Evolutionary conservation across 2,113 vertebrate species (phyloP).

Genomic region (Calonectris borealis): DNA sequence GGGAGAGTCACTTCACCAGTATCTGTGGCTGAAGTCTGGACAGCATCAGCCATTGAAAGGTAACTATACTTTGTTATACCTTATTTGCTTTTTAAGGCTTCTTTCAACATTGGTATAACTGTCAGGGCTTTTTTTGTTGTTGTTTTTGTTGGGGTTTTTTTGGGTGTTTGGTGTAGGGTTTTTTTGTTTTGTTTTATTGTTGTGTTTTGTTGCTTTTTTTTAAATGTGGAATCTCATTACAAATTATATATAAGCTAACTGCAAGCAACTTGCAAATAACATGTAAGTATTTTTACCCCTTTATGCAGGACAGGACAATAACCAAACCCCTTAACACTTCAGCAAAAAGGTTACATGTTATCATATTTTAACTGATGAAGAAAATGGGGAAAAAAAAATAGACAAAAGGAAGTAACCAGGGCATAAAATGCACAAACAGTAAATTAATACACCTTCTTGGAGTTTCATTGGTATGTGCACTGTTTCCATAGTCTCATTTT

Average conservation of each 20-base stretch:
- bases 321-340: neutral
- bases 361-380: neutral
- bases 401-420: neutral
- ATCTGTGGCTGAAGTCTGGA: neutral
- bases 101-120: neutral
- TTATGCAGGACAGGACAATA: neutral
- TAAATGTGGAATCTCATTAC: neutral
- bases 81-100: neutral
- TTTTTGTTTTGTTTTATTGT: neutral
- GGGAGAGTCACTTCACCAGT: neutral
- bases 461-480: neutral
- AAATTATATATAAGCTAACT: neutral
- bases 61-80: neutral
- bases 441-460: neutral
- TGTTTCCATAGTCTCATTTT: neutral
- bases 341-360: neutral
- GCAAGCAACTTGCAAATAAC: neutral
- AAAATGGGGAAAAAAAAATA: neutral
- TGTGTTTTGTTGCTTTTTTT: neutral
- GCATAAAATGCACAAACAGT: neutral
- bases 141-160: neutral
- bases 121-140: neutral
- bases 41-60: neutral
- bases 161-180: neutral
- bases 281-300: neutral